Evolutionary conservation across 2,888 invertebrate species (phyloP), one percentile per base, ranked within the genome.

Genomic region (Cecidostiba fungosa): DNA sequence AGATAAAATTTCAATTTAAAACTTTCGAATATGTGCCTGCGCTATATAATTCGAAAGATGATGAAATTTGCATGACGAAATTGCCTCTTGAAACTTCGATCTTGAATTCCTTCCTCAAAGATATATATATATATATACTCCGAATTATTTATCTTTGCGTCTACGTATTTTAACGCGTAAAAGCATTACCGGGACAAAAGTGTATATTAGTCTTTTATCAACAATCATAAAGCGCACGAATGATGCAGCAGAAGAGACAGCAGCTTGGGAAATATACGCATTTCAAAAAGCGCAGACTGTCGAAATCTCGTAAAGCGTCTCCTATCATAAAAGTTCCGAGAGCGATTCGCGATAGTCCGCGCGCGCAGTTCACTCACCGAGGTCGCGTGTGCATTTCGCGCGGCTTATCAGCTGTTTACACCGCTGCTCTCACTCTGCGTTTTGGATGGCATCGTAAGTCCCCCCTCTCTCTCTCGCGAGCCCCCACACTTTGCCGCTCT

Each of bases 371-470:
- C 72, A 43, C 39, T 72, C 36, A 43, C 72, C 39, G 72, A 54
- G 50, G 23, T 74, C 81, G 81, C 66, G 66, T 74, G 73, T 47
- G 59, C 23, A 72, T 62, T 66, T 59, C 50, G 19, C 32, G 36
- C 70, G 62, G 69, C 82, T 85, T 87, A 88, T 88, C 87, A 84
- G 87, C 77, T 85, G 86, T 85, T 87, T 77, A 62, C 69, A 72
- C 74, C 43, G 54, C 83, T 59, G 76, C 80, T 86, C 80, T 84
- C 62, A 4, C 36, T 36, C 8, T 10, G 10, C 39, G 62, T 72
- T 81, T 62, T 36, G 72, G 72, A 80, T 80, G 54, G 47, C 39
- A 72, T 66, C 72, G 70, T 39, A n/a, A 36, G 36, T 70, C 10
- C 8, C n/a, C n/a, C n/a, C n/a, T n/a, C n/a, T n/a, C 23, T 26